These are phyloP conservation scores for Alca torda DNA, from an alignment of 2,797 vertebrate genomes.

Conservation along the genomic window DNA sequence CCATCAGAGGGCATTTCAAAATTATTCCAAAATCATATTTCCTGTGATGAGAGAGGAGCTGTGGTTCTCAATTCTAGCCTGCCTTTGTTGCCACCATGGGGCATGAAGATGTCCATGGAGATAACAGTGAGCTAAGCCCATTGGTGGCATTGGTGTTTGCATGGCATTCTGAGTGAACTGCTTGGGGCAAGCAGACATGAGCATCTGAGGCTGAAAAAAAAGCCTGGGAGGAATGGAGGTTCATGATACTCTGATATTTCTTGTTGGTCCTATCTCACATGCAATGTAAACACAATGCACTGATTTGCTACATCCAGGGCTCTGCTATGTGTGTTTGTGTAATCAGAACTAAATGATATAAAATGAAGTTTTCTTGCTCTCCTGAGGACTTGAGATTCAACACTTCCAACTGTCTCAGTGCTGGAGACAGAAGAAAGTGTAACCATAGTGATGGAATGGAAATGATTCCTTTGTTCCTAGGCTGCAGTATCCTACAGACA, in stretches of 20 bases:
- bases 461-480: slow-evolving; percentile 83
- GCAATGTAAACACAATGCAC: slow-evolving; percentile 28
- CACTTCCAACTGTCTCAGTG: slow-evolving; percentile 67
- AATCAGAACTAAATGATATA: slow-evolving; percentile 76
- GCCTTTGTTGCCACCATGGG: background rate
- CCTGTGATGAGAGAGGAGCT: background rate
- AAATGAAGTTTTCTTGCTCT: slow-evolving; percentile 76
- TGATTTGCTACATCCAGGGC: slow-evolving; percentile 51
- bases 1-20: background rate
- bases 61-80: background rate
- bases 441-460: slow-evolving; percentile 86
- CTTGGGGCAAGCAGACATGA: background rate
- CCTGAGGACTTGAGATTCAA: slow-evolving; percentile 76
- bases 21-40: slow-evolving; percentile 6
- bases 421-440: slow-evolving; percentile 78
- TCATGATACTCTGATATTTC: background rate
- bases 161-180: slow-evolving; percentile 11
- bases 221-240: background rate
- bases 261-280: background rate
- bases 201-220: slow-evolving; percentile 17
- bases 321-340: slow-evolving; percentile 67
- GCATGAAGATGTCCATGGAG: background rate
- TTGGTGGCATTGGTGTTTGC: background rate
- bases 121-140: background rate
- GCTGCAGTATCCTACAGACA: slow-evolving; percentile 81